Evolutionary conservation across 2,797 vertebrate genomes (phyloP).

Genomic region (Tokudaia tokunoshimensis): DNA sequence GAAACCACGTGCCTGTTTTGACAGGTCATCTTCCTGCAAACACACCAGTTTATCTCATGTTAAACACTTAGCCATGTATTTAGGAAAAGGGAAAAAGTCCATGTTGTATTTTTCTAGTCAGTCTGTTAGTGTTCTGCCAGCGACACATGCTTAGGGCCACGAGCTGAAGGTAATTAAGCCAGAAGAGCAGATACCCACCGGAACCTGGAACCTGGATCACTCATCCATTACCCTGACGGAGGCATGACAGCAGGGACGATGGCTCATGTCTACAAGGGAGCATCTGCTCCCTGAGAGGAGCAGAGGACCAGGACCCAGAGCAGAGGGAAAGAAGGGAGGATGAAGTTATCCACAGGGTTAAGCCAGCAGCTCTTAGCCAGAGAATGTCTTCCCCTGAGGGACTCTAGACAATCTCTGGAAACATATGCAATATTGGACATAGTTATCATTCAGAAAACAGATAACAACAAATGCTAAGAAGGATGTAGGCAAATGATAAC

Average conservation of each 20-base stretch:
- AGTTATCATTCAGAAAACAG: not conserved
- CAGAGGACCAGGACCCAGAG: fast-evolving
- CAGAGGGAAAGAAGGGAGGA: not conserved
- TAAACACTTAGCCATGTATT: constrained; percentile 36
- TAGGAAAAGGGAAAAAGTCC: constrained; percentile 19
- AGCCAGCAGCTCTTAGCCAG: not conserved
- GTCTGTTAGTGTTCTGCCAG: not conserved
- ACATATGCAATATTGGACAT: not conserved
- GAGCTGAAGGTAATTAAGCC: not conserved
- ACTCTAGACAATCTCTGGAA: not conserved
- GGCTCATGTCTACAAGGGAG: not conserved
- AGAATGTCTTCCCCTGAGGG: not conserved
- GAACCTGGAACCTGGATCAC: not conserved
- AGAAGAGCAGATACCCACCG: not conserved
- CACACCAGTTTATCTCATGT: constrained; percentile 45
- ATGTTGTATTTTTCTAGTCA: not conserved
- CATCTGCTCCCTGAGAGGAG: not conserved
- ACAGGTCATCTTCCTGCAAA: constrained; percentile 56
- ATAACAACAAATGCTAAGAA: not conserved
- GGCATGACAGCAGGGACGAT: fast-evolving
- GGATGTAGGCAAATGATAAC: not conserved
- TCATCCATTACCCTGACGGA: not conserved
- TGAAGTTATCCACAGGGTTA: not conserved
- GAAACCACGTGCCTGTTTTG: not conserved
- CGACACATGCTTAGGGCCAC: not conserved